phyloP scores from a whole-genome alignment of 2,113 vertebrate genomes.

The Centropus unirufus region DNA sequence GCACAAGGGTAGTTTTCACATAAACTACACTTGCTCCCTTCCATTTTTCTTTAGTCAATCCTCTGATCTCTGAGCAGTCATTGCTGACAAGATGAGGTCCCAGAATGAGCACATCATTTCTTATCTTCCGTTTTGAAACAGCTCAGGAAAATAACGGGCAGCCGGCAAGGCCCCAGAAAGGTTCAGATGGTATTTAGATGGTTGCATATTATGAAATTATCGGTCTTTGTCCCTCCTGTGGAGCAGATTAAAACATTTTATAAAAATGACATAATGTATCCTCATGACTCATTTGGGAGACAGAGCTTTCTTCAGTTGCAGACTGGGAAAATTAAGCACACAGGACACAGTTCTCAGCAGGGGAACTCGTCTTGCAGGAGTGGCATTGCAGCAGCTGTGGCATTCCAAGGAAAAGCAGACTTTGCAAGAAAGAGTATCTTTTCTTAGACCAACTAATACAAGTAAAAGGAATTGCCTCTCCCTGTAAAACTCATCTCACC shows the following conservation, averaged over 20 bases:
- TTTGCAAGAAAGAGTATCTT: not conserved
- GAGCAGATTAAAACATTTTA: constrained; percentile 31
- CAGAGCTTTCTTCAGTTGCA: not conserved
- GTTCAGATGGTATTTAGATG: not conserved
- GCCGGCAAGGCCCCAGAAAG: not conserved
- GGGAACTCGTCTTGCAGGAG: not conserved
- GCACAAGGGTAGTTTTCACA: not conserved
- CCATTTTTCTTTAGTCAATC: not conserved
- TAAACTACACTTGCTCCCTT: not conserved
- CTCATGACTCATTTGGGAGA: constrained; percentile 24
- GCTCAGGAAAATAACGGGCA: not conserved
- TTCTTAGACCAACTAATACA: not conserved
- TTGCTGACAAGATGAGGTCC: not conserved
- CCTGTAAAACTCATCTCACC: not conserved
- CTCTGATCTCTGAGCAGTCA: not conserved
- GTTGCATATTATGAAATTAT: not conserved
- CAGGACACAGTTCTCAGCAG: not conserved
- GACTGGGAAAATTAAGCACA: not conserved
- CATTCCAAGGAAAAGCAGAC: not conserved
- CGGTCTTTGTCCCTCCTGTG: constrained; percentile 1
- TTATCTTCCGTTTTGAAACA: not conserved
- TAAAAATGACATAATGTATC: constrained; percentile 18
- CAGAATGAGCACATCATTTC: not conserved
- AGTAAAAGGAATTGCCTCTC: not conserved
- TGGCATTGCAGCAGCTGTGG: not conserved